phyloP scores from a whole-genome alignment of 2,113 vertebrate genomes.

The Rhagologus leucostigma region DNA sequence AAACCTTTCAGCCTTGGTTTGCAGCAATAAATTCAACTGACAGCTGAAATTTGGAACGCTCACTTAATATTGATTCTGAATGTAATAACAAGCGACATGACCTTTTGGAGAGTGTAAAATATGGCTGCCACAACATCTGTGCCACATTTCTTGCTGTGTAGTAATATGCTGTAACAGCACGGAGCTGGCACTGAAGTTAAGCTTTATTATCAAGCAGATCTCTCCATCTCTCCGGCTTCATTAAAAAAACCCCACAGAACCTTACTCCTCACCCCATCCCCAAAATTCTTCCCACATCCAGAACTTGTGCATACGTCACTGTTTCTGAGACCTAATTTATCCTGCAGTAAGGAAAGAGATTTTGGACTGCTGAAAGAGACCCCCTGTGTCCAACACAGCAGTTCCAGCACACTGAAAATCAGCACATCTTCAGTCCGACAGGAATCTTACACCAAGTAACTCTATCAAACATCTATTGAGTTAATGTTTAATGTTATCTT shows the following conservation, averaged over 20 bases:
- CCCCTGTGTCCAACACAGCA: background rate
- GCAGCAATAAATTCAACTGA: slow-evolving; percentile 81
- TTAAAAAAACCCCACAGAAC: background rate
- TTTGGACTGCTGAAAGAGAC: background rate
- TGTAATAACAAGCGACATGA: slow-evolving; percentile 85
- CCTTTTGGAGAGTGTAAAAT: slow-evolving; percentile 84
- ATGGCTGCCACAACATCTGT: slow-evolving; percentile 85
- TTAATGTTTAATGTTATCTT: background rate
- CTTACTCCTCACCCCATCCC: background rate
- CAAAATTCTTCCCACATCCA: slow-evolving; percentile 52
- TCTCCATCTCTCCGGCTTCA: slow-evolving; percentile 74
- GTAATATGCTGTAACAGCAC: slow-evolving; percentile 84
- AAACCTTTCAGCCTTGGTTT: slow-evolving; percentile 79
- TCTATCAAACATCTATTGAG: background rate
- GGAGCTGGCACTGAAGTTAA: slow-evolving; percentile 79
- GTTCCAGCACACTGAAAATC: background rate
- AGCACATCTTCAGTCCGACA: background rate
- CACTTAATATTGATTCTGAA: slow-evolving; percentile 87
- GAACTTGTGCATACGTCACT: background rate
- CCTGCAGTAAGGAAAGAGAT: slow-evolving; percentile 10
- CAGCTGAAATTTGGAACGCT: slow-evolving; percentile 83
- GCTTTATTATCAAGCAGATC: slow-evolving; percentile 81
- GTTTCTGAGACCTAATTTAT: slow-evolving; percentile 53
- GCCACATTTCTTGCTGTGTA: slow-evolving; percentile 83
- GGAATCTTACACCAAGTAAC: background rate